phyloP scores from a whole-genome alignment of 2,797 vertebrate genomes.

The Salmo trutta region DNA sequence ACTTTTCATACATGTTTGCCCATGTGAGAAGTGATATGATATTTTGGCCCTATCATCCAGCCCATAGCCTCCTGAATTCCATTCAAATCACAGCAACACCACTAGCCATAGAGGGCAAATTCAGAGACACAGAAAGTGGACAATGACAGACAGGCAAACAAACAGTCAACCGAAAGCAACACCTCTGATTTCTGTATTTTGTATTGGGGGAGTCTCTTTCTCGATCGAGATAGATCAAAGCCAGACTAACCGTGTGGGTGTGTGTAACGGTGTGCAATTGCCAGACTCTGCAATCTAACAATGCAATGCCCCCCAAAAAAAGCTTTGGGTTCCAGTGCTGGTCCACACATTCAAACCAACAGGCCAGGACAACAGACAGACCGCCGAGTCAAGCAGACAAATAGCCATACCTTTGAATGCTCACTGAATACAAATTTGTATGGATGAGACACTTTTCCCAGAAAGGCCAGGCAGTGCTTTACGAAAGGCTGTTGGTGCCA shows the following conservation, averaged over 20 bases:
- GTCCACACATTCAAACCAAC: slow-evolving; percentile 58
- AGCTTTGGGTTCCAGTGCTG: slow-evolving; percentile 38
- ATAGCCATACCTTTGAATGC: slow-evolving; percentile 31
- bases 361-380: slow-evolving; percentile 28
- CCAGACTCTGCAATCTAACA: slow-evolving; percentile 48
- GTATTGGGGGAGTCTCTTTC: slow-evolving; percentile 58
- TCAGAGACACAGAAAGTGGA: neutral
- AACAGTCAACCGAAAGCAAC: slow-evolving; percentile 42
- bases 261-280: slow-evolving; percentile 1
- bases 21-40: neutral
- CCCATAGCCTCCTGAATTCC: neutral
- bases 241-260: slow-evolving; percentile 8
- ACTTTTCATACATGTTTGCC: neutral
- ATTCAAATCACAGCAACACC: neutral
- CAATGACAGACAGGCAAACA: slow-evolving; percentile 7
- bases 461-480: slow-evolving; percentile 15
- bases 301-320: slow-evolving; percentile 41
- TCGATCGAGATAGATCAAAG: slow-evolving; percentile 68
- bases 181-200: slow-evolving; percentile 60
- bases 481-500: slow-evolving; percentile 9
- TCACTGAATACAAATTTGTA: slow-evolving; percentile 33
- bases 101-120: neutral
- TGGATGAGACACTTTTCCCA: too few relatives aligned
- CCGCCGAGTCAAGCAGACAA: neutral
- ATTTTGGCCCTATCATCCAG: neutral